A percentile compares a stretch with the other conserved stretches of the same genome.
Evolutionary conservation across 2,888 invertebrate species (phyloP).

Genomic region (Epinotia bilunana): DNA sequence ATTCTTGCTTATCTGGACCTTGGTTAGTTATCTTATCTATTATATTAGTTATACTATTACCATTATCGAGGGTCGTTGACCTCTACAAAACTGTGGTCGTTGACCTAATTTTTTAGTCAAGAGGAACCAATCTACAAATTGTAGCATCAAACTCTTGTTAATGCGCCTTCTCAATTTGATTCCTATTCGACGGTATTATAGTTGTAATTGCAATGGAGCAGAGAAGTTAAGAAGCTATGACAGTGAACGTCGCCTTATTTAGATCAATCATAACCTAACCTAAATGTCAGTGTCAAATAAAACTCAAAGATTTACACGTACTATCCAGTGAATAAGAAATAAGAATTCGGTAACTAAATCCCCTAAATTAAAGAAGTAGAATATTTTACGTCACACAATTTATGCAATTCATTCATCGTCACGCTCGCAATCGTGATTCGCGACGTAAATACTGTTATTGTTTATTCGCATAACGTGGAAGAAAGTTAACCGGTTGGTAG

Average conservation of each 20-base stretch:
- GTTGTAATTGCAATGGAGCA: background rate
- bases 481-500: slow-evolving; percentile 77
- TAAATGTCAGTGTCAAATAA: slow-evolving; percentile 41
- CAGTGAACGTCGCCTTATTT: slow-evolving; percentile 14
- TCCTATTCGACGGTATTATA: background rate
- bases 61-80: slow-evolving; percentile 25
- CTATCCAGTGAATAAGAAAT: slow-evolving; percentile 1
- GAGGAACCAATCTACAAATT: slow-evolving; percentile 11
- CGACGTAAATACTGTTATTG: slow-evolving; percentile 52
- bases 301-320: slow-evolving; percentile 20
- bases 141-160: background rate
- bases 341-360: background rate
- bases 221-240: background rate
- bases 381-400: slow-evolving; percentile 41
- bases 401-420: slow-evolving; percentile 39
- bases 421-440: slow-evolving; percentile 35
- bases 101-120: slow-evolving; percentile 25
- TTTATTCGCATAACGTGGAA: slow-evolving; percentile 57
- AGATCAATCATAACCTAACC: slow-evolving; percentile 22
- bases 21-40: too few relatives aligned
- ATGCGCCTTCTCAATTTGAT: background rate
- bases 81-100: slow-evolving; percentile 19
- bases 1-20: background rate
- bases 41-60: background rate
- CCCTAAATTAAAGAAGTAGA: slow-evolving; percentile 28